Evolutionary conservation across 2,888 invertebrate species (phyloP).

Genomic region (Asteroscopus sphinx): DNA sequence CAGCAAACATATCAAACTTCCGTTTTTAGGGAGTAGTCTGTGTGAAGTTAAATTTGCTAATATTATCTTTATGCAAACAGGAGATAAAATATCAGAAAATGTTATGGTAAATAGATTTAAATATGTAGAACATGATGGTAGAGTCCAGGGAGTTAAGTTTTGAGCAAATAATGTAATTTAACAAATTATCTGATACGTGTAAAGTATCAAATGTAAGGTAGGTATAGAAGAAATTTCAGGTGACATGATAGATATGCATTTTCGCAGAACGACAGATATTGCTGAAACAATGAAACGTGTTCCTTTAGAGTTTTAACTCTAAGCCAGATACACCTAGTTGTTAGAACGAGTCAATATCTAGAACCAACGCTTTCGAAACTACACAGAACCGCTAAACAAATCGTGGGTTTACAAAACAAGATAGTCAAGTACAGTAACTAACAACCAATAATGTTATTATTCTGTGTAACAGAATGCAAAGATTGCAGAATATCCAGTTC

Average conservation of each 20-base stretch:
- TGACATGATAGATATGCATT: constrained; percentile 1
- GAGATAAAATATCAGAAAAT: constrained; percentile 11
- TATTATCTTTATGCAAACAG: constrained; percentile 42
- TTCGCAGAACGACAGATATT: too few relatives aligned
- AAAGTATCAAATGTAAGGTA: too few relatives aligned
- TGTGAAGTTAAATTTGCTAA: constrained; percentile 18
- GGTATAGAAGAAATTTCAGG: background rate
- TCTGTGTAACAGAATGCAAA: constrained; percentile 75
- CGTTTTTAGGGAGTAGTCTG: constrained; percentile 35
- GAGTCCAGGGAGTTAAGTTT: background rate
- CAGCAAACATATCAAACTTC: constrained; percentile 46
- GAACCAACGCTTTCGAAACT: constrained; percentile 29
- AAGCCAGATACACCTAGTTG: too few relatives aligned
- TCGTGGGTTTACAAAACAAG: constrained; percentile 39
- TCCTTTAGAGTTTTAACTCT: too few relatives aligned
- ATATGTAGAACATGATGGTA: constrained; percentile 8
- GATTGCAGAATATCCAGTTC: constrained; percentile 84
- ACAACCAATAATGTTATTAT: constrained; percentile 67
- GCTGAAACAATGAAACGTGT: too few relatives aligned
- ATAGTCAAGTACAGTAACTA: constrained; percentile 50
- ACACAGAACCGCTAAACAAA: constrained; percentile 24
- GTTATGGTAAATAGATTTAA: constrained; percentile 24
- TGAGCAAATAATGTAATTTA: constrained; percentile 13
- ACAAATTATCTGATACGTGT: background rate
- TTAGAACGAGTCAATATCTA: too few relatives aligned